Evolutionary conservation across 2,113 vertebrate genomes (phyloP), one percentile per base, ranked within the genome.

Genomic region (Hemibagrus wyckioides): DNA sequence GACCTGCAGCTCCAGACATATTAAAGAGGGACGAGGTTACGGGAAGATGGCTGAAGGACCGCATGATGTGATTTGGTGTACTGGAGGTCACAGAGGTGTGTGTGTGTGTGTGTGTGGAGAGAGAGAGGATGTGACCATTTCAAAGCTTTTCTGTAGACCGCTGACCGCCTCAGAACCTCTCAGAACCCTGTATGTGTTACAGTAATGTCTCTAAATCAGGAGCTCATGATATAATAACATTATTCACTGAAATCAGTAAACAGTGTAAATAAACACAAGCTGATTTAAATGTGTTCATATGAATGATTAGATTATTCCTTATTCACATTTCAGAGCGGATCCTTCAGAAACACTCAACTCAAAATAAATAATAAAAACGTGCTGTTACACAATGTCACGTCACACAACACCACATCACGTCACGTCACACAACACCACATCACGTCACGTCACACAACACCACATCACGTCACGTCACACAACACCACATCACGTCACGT

Each of bases 21-120:
- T 83, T 83, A 86, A 86, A 86, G 44, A 76, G 71, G 69, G 88
- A 85, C 67, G 17, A 6, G 82, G 41, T 36, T 83, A 82, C 28
- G 83, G 79, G 65, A 73, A 23, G 41, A 56, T 67, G 21, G 21
- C 36, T 9, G 11, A 52, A 50, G 4, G 7, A n/a, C 41, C 41
- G 25, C 23, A 23, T 76, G 73, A 50, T 50, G 73, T n/a, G 73
- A 76, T 76, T 76, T 82, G 57, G 33, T 85, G 36, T 33, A 80
- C 61, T 88, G 56, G 25, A 82, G 79, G 65, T 75, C 85, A 54
- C 23, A 82, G 67, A 44, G 41, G 14, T 25, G 41, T 87, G 71
- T 48, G 41, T 48, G 21, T 23, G 69, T 41, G 69, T 73, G 21
- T 36, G 65, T 69, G 33, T 61, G 50, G 25, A 2, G 59, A 28